Evolutionary conservation across 2,797 vertebrate genomes (phyloP), one percentile per base, ranked within the genome.

Genomic region (Coilia nasus): DNA sequence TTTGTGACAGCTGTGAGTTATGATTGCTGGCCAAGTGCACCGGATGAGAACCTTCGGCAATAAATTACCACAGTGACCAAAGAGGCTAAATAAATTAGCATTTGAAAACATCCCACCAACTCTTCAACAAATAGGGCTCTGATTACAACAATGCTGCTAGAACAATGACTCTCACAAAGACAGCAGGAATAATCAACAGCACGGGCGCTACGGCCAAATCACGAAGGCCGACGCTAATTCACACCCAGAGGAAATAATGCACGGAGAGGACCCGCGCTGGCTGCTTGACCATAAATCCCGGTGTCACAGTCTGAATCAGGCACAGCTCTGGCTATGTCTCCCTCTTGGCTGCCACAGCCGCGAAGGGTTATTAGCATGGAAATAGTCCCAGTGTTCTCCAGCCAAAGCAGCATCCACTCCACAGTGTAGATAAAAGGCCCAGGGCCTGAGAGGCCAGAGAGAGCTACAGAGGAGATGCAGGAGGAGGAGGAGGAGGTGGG

Each of bases 381-480:
- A 83, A 87, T 41, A 17, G 46, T 57, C 83, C 83, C 59, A 56
- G 54, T 50, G 47, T 54, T 17, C 78, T 14, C 28, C 11, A 46
- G 84, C 80, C 84, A 50, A 56, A 47, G 59, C 81, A 19, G 44
- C 64, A 84, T 81, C 56, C 23, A 44, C 78, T 75, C 50, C 44
- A 75, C 67, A 41, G 10, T 25, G 62, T 28, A 17, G 64, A 71
- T 31, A 31, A 35, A 78, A 78, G 21, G 71, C 31, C 9, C 14
- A 31, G 17, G 67, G 9, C 2, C 50, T 54, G 9, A 60, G 64
- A 80, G 78, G 57, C 44, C 64, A 71, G 67, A n/a, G 81, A 35
- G 71, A 78, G 84, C 87, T 82, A 90, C 87, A 85, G 90, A 87
- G 86, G 71, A 41, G 54, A 28, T 9, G 62, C 47, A 17, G 31